Percentiles rank a stretch among this genome's conserved stretches.
These are phyloP conservation scores for Sceliomorpha sp. DNA, from an alignment of 2,888 invertebrate species.

Conservation along the genomic window DNA sequence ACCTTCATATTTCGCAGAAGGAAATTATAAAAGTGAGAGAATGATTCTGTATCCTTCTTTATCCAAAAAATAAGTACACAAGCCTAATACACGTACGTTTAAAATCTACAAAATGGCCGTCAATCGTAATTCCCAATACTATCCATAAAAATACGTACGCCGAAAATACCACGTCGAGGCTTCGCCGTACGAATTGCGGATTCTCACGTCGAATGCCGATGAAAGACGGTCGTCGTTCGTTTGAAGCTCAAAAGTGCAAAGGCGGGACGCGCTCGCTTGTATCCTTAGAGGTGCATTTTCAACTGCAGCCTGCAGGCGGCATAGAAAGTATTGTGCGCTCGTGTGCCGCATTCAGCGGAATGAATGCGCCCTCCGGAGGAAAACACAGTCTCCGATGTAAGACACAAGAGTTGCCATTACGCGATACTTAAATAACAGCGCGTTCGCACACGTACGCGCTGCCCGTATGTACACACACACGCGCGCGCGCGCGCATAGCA, in stretches of 20 bases:
- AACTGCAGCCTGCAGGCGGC: constrained; percentile 42
- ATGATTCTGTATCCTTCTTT: too few species aligned
- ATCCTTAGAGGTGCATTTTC: constrained; percentile 63
- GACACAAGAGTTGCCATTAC: constrained; percentile 78
- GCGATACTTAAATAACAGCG: constrained; percentile 78
- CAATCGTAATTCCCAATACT: too few species aligned
- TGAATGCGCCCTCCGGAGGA: constrained; percentile 70
- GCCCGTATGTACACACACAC: constrained; percentile 8
- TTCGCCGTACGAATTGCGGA: too few species aligned
- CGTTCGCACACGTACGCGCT: constrained; percentile 49
- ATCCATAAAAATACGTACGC: too few species aligned
- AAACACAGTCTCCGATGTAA: constrained; percentile 75
- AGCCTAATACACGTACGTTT: too few species aligned
- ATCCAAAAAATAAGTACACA: too few species aligned
- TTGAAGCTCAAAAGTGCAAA: constrained; percentile 51
- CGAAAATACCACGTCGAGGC: too few species aligned
- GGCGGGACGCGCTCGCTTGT: constrained; percentile 55
- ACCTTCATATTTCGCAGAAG: too few species aligned
- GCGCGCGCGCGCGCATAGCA: constrained; percentile 53
- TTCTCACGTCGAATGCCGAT: constrained; percentile 2
- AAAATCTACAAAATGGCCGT: too few species aligned
- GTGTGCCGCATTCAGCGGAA: constrained; percentile 54
- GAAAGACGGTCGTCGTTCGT: constrained; percentile 17
- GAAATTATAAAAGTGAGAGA: too few species aligned
- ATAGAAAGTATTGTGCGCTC: constrained; percentile 59